Base-by-base conservation (phyloP, 2,797 vertebrate species). In the Caiman crocodilus region DNA sequence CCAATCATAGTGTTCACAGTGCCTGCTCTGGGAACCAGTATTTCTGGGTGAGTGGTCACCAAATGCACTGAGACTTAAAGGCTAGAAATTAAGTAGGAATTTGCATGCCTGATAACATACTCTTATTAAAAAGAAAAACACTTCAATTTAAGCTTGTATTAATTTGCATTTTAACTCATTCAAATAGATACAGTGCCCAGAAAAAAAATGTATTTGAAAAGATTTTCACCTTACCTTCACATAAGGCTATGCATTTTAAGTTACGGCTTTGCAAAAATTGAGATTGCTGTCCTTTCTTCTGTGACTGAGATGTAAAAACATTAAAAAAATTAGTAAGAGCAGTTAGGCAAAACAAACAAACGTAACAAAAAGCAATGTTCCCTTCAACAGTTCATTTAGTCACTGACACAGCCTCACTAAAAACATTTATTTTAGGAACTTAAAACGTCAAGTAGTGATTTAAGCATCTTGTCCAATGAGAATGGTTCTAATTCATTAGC, bases 221-320 rank as follows among this genome's bases (percentile, higher is more conserved):
- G 42, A 23, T 42, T 90, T 93, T 75, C 69, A 84, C 82, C 98
- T 96, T 97, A 99, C 98, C 98, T 99, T 99, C 98, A 97, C 98
- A 99, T 98, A 99, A 99, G 98, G 99, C 99, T 97, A 99, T 99
- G 97, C 99, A 99, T 97, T 99, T 99, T 97, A 99, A 97, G 96
- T 99, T 99, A 94, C 99, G 98, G 96, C 99, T 99, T 97, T 99
- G 99, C 97, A 99, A 97, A 97, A 99, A 99, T 82, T 99, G 98
- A 35, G 99, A 98, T 82, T 99, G 98, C 88, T 98, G 98, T 96
- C 98, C 98, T 97, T 98, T 99, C 95, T 98, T 99, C 98, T 99
- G 98, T 94, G 98, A 98, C 99, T 99, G 95, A 92, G 93, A 92
- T 57, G 59, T 35, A 96, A 97, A 96, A 97, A 94, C 65, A 95